Percentiles rank a stretch among this genome's conserved stretches.
Evolutionary conservation across 1,140 invertebrate genomes (phyloP).

Genomic region (Elymnias hypermnestra): DNA sequence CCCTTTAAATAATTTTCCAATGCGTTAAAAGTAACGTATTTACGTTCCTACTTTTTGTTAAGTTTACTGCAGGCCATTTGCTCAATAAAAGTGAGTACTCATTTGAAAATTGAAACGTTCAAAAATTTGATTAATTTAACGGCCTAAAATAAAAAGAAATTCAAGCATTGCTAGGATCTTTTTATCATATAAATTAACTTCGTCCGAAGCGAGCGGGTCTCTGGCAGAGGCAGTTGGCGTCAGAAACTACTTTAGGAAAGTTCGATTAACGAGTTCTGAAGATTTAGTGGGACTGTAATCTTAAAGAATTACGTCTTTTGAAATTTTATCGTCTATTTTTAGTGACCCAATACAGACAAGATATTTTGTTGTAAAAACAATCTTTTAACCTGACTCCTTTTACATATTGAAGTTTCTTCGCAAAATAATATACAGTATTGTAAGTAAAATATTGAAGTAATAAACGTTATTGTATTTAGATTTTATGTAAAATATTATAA

Average conservation of each 20-base stretch:
- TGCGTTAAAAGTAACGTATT: too few relatives aligned
- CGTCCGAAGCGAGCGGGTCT: constrained; percentile 30
- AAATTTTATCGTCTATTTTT: constrained; percentile 36
- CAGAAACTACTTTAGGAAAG: constrained; percentile 55
- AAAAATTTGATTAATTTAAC: constrained; percentile 1
- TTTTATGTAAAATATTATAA: too few relatives aligned
- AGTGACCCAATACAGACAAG: not conserved
- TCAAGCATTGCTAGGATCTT: constrained; percentile 42
- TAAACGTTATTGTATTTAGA: too few relatives aligned
- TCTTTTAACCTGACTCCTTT: not conserved
- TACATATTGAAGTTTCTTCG: too few relatives aligned
- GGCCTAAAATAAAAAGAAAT: constrained; percentile 21
- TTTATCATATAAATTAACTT: constrained; percentile 62
- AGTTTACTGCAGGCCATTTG: too few relatives aligned
- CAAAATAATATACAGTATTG: too few relatives aligned
- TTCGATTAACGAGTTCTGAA: constrained; percentile 67
- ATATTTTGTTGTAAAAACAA: constrained; percentile 1
- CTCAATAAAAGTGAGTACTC: too few relatives aligned
- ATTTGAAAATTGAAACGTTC: too few relatives aligned
- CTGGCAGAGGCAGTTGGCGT: constrained; percentile 63
- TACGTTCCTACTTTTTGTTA: too few relatives aligned
- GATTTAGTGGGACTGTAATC: constrained; percentile 62
- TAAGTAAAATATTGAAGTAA: too few relatives aligned
- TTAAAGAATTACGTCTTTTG: constrained; percentile 48
- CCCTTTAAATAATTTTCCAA: too few relatives aligned